These are phyloP conservation scores for Candidula unifasciata DNA, from an alignment of 2,888 invertebrate genomes.

Conservation along the genomic window DNA sequence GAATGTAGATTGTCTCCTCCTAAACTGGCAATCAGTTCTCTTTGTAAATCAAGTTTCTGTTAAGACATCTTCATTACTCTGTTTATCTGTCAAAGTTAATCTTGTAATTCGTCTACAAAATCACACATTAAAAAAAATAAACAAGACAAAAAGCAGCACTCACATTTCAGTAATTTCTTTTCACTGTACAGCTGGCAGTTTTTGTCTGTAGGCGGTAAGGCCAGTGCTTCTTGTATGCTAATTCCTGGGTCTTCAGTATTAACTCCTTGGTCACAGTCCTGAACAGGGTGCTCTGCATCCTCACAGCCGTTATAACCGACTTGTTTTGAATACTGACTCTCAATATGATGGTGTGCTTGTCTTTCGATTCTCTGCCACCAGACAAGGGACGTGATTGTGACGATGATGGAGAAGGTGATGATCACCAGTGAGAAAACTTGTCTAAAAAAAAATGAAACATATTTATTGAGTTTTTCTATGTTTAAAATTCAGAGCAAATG, in stretches of 20 bases:
- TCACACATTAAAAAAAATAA: too few species aligned
- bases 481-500: too few species aligned
- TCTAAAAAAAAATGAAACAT: conserved; percentile 60
- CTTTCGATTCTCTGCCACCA: conserved; percentile 86
- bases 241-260: conserved; percentile 4
- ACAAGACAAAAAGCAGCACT: too few species aligned
- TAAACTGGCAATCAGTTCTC: too few species aligned
- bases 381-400: conserved; percentile 88
- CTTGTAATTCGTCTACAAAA: too few species aligned
- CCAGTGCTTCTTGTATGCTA: not conserved
- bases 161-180: conserved; percentile 13
- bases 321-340: not conserved
- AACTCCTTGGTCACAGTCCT: not conserved
- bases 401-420: conserved; percentile 79
- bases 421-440: conserved; percentile 65
- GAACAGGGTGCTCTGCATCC: not conserved
- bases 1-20: too few species aligned
- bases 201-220: not conserved
- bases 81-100: too few species aligned
- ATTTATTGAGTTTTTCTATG: too few species aligned
- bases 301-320: not conserved
- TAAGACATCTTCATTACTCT: too few species aligned
- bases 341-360: conserved; percentile 19
- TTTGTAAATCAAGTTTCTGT: too few species aligned
- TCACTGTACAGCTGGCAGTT: conserved; percentile 33